These are phyloP conservation scores for Megalops cyprinoides DNA, from an alignment of 2,797 vertebrate species.

Conservation along the genomic window DNA sequence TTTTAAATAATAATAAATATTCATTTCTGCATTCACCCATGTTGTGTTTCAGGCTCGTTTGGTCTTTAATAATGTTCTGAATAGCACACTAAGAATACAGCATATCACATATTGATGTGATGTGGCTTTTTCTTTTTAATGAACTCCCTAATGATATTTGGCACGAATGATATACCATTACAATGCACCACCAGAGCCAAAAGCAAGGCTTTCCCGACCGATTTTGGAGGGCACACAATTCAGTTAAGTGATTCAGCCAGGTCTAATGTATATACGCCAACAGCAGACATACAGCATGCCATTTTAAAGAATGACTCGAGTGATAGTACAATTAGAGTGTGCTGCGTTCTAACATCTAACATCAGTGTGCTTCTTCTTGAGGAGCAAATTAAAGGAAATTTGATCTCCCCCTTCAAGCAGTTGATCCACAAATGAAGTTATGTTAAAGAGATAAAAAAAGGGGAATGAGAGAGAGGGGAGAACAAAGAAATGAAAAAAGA, in stretches of 20 bases:
- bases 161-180: background rate
- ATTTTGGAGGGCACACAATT: background rate
- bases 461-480: no score
- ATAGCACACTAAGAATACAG: background rate
- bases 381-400: no score
- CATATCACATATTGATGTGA: background rate
- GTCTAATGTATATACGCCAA: background rate
- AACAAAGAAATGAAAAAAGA: no score
- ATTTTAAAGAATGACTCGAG: no score
- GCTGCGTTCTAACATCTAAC: no score
- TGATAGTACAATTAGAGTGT: no score
- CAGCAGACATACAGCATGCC: background rate
- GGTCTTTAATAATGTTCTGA: background rate
- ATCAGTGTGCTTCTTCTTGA: no score
- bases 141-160: constrained; percentile 7
- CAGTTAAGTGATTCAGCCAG: background rate
- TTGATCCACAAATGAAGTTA: no score
- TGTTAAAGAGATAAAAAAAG: no score
- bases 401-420: no score
- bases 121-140: constrained; percentile 11
- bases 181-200: background rate
- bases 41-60: background rate
- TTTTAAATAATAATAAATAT: constrained; percentile 7
- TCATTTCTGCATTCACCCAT: background rate
- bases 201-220: background rate